Percentiles rank a stretch among this genome's conserved stretches.
phyloP scores from a whole-genome alignment of 2,888 invertebrate species.

The Aethes cnicana region DNA sequence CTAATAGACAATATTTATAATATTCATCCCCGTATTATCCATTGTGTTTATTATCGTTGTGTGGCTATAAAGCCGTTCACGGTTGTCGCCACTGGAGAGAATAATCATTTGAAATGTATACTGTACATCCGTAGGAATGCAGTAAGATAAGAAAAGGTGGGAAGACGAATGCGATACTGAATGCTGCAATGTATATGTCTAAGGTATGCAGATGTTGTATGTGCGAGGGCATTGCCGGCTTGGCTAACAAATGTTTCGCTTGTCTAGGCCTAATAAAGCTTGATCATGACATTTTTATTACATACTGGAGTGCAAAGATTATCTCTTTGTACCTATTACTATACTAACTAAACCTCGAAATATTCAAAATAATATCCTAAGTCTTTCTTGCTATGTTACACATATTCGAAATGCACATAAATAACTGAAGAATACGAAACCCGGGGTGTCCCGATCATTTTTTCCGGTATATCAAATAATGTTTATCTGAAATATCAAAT shows the following conservation, averaged over 20 bases:
- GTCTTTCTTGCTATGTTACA: no score
- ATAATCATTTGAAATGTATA: conserved; percentile 45
- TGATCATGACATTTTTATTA: not conserved
- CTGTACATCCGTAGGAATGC: conserved; percentile 82
- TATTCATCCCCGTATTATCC: not conserved
- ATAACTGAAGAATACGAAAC: no score
- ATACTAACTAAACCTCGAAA: conserved; percentile 7
- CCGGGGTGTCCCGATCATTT: no score
- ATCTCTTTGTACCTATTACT: not conserved
- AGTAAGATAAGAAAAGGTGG: conserved; percentile 83
- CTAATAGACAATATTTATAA: no score
- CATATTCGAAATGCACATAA: no score
- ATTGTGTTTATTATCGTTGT: not conserved
- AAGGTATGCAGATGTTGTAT: conserved; percentile 81
- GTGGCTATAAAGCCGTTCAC: not conserved
- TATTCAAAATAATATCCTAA: no score
- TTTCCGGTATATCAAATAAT: no score
- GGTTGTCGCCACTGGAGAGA: conserved; percentile 22
- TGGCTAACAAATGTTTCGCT: conserved; percentile 35
- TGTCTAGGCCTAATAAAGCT: conserved; percentile 9
- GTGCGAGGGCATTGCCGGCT: conserved; percentile 39
- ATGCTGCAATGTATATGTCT: conserved; percentile 85
- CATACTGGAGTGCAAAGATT: no score
- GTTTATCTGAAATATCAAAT: no score
- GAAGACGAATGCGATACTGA: conserved; percentile 84